Base-by-base conservation (phyloP, 2,888 invertebrate species). In the Hartigia nigra region DNA sequence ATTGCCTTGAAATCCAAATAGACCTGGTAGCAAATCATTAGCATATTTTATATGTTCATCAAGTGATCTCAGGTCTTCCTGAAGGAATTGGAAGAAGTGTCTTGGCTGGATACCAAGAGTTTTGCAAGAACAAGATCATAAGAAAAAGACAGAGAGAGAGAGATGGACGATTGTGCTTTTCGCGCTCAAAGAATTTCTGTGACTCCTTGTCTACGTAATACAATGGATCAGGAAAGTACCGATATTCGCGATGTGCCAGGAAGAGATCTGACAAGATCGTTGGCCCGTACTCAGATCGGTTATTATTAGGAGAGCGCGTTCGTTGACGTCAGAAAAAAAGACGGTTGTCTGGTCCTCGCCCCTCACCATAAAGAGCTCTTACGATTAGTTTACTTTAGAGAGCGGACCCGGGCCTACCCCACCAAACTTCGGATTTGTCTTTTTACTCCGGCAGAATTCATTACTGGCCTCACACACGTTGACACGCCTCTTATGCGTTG, bases 321-420 rank as follows among this genome's bases (percentile, higher is more conserved):
- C 72, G 72, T 72, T 72, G 72, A 72, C 31, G 72, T 72, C 72
- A 72, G 55, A 55, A 55, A 55, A 35, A 37, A 55, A 55, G 35
- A 55, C 55, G 23, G 9, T 23, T 55, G 9, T 23, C 55, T 2
- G 55, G 23, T 9, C 55, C 55, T 5, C 23, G 9, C 55, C 23
- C 23, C 55, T 23, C 55, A 9, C 23, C 55, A 55, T 55, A 55
- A 9, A 14, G n/a, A 23, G 55, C 23, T 55, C 55, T 55, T 23
- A 55, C 23, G 55, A 23, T 23, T 23, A 23, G 9, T 55, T 55
- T 23, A 77, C 81, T 81, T 81, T 81, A 78, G 80, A 81, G 81
- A 87, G 86, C 82, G 83, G 85, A 85, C 85, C 86, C 83, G 88
- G 84, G 84, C 87, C 88, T 88, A 88, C 85, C 88, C 85, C 86